Evolutionary conservation across 1,140 invertebrate genomes (phyloP).

Genomic region (Trigoniulus corallinus): DNA sequence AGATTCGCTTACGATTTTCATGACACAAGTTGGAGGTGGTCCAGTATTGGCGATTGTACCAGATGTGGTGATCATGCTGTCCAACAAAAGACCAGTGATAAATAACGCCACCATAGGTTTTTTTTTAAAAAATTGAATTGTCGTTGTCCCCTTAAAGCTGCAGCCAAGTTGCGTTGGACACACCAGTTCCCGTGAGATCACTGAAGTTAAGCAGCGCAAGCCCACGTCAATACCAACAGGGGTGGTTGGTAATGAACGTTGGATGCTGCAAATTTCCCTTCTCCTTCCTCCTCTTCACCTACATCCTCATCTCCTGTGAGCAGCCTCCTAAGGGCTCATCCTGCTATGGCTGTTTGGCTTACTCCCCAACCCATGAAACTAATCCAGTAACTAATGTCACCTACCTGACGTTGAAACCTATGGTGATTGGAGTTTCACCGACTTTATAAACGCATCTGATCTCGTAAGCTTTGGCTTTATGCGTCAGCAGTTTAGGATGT

Average conservation of each 20-base stretch:
- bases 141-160: neutral
- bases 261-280: too few relatives aligned
- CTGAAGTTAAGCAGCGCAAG: too few relatives aligned
- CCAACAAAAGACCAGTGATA: neutral
- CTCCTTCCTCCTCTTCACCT: too few relatives aligned
- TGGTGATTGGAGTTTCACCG: constrained; percentile 77
- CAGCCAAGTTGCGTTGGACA: too few relatives aligned
- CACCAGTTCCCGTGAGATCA: too few relatives aligned
- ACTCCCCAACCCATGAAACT: too few relatives aligned
- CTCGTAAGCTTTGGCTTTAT: constrained; percentile 84
- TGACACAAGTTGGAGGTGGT: constrained; percentile 76
- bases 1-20: constrained; percentile 73
- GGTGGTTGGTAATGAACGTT: too few relatives aligned
- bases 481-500: constrained; percentile 87
- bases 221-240: too few relatives aligned
- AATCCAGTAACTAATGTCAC: neutral
- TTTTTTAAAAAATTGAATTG: neutral
- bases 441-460: constrained; percentile 89
- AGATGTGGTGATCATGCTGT: constrained; percentile 74
- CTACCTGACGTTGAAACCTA: constrained; percentile 71
- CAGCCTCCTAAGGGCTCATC: too few relatives aligned
- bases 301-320: too few relatives aligned
- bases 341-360: too few relatives aligned
- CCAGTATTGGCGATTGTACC: constrained; percentile 90
- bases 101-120: neutral